A percentile compares a stretch with the other conserved stretches of the same genome.
Evolutionary conservation across 2,113 vertebrate species (phyloP).

Genomic region (Phoenicopterus ruber): DNA sequence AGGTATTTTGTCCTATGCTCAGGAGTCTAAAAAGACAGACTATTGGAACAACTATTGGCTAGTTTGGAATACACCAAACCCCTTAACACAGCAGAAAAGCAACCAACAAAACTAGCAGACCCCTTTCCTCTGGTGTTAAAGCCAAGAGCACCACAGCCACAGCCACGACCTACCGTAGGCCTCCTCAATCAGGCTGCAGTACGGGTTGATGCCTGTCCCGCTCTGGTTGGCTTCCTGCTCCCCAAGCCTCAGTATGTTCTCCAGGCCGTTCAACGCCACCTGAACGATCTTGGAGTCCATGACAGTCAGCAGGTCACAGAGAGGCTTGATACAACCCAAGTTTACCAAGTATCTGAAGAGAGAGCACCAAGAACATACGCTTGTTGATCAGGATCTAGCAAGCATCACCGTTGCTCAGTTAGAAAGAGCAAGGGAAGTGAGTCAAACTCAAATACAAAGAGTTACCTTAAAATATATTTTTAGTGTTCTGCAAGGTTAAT

Average conservation of each 20-base stretch:
- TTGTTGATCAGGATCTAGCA: neutral
- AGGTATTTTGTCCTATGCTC: neutral
- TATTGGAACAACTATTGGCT: neutral
- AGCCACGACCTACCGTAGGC: conserved; percentile 81
- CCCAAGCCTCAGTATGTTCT: conserved; percentile 94
- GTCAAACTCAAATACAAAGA: neutral
- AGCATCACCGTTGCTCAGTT: neutral
- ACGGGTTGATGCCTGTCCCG: conserved; percentile 88
- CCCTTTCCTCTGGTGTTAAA: no score
- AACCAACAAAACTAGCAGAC: neutral
- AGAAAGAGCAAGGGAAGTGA: neutral
- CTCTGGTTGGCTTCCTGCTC: conserved; percentile 94
- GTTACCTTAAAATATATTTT: neutral
- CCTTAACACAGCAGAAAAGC: neutral
- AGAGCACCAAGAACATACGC: neutral
- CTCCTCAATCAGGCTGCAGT: conserved; percentile 96
- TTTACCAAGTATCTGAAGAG: conserved; percentile 89
- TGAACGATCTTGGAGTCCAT: conserved; percentile 99
- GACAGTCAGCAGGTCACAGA: conserved; percentile 94
- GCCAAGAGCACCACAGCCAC: neutral
- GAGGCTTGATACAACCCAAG: conserved; percentile 93
- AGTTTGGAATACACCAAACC: accelerated
- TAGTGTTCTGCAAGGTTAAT: neutral
- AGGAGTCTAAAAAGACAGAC: neutral
- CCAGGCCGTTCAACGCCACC: conserved; percentile 91